phyloP scores from a whole-genome alignment of 2,797 vertebrate species.

The Enteromius treurensis region DNA sequence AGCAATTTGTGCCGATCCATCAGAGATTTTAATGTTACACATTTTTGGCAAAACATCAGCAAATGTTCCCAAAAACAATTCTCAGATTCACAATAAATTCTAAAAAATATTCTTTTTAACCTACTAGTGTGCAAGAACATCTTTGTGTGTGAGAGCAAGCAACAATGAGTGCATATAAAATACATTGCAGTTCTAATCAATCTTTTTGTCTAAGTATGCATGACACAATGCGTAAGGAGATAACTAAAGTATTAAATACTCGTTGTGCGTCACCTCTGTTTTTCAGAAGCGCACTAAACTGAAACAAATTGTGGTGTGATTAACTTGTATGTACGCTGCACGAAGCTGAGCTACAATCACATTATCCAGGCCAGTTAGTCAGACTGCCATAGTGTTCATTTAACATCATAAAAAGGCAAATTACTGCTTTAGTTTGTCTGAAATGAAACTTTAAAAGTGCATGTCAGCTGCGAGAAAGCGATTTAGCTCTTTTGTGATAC shows the following conservation, averaged over 20 bases:
- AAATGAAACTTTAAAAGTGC: constrained; percentile 9
- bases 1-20: constrained; percentile 15
- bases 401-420: neutral
- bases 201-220: neutral
- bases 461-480: constrained; percentile 61
- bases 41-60: neutral
- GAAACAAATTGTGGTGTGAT: neutral
- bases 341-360: neutral
- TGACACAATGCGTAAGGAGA: neutral
- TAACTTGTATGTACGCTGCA: neutral
- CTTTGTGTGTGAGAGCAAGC: neutral
- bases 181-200: neutral
- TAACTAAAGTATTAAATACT: neutral
- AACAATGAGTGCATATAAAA: neutral
- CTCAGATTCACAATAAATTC: neutral
- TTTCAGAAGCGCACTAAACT: neutral
- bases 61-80: neutral
- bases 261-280: neutral
- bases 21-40: neutral
- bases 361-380: neutral
- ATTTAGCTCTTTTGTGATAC: constrained; percentile 5
- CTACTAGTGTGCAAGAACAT: neutral
- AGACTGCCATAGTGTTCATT: neutral
- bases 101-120: neutral
- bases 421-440: neutral